phyloP scores from a whole-genome alignment of 2,113 vertebrate genomes.

The Anoura caudifer region DNA sequence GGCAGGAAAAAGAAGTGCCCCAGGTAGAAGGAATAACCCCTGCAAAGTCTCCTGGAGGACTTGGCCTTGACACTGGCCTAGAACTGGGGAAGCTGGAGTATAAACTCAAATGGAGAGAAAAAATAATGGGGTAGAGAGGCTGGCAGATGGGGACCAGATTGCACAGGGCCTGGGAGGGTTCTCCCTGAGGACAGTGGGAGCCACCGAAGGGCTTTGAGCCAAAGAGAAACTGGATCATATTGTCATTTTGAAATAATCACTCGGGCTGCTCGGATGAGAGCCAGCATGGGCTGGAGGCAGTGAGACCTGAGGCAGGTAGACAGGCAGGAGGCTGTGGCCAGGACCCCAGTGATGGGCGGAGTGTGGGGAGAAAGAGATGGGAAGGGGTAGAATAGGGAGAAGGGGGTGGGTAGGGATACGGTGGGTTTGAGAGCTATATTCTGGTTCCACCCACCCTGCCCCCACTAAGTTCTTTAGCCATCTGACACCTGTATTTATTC shows the following conservation, averaged over 20 bases:
- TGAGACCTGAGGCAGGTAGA: neutral
- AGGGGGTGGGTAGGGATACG: too few species aligned
- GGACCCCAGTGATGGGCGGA: neutral
- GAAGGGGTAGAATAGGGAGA: too few species aligned
- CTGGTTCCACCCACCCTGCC: accelerated
- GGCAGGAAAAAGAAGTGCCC: neutral
- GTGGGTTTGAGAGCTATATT: neutral
- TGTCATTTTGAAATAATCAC: neutral
- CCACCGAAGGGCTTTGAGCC: neutral
- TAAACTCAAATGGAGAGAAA: neutral
- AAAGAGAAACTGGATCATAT: neutral
- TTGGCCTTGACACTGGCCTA: neutral
- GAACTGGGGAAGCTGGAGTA: neutral
- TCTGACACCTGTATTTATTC: neutral
- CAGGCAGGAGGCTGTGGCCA: neutral
- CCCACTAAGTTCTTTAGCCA: neutral
- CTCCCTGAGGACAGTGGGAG: neutral
- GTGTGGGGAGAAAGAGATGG: neutral
- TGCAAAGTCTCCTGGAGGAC: neutral
- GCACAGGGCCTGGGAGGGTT: neutral
- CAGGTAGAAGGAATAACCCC: neutral
- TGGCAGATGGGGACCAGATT: neutral
- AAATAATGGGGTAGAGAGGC: neutral
- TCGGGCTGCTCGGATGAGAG: neutral
- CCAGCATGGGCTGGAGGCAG: neutral